Conservation (phyloP, 2,113 vertebrate genomes). For the Electrona antarctica region DNA sequence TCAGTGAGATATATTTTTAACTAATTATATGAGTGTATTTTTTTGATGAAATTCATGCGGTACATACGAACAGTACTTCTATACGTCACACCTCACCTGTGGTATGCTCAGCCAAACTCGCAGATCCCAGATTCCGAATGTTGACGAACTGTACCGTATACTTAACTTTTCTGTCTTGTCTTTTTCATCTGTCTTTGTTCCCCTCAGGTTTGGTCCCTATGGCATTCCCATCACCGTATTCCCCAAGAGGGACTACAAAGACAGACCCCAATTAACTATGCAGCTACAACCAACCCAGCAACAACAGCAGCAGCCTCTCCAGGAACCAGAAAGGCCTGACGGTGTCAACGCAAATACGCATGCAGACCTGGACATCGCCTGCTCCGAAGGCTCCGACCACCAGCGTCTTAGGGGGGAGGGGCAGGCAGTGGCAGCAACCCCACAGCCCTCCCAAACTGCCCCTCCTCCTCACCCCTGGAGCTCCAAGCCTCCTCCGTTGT, state of each 20-base stretch:
- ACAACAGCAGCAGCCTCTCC: conserved; percentile 54
- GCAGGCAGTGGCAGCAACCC: background rate
- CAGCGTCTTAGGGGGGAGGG: too few relatives aligned
- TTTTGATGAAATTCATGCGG: too few relatives aligned
- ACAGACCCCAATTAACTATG: conserved; percentile 82
- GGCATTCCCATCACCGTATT: conserved; percentile 96
- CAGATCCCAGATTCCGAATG: too few relatives aligned
- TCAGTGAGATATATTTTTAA: too few relatives aligned
- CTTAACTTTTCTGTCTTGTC: background rate
- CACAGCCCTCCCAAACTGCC: conserved; percentile 15
- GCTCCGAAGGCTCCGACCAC: too few relatives aligned
- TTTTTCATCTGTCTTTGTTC: background rate
- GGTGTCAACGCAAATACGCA: background rate
- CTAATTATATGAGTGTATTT: too few relatives aligned
- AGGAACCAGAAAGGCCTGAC: background rate
- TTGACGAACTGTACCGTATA: too few relatives aligned
- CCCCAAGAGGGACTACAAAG: conserved; percentile 89
- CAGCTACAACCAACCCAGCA: conserved; percentile 80
- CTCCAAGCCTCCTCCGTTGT: conserved; percentile 92
- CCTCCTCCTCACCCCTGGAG: conserved; percentile 84
- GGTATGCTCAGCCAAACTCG: too few relatives aligned
- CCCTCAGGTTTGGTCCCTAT: conserved; percentile 92
- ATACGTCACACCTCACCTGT: too few relatives aligned
- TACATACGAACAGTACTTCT: too few relatives aligned
- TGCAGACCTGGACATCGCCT: too few relatives aligned